phyloP scores from a whole-genome alignment of 2,797 vertebrate species.

The Intellagama lesueurii region DNA sequence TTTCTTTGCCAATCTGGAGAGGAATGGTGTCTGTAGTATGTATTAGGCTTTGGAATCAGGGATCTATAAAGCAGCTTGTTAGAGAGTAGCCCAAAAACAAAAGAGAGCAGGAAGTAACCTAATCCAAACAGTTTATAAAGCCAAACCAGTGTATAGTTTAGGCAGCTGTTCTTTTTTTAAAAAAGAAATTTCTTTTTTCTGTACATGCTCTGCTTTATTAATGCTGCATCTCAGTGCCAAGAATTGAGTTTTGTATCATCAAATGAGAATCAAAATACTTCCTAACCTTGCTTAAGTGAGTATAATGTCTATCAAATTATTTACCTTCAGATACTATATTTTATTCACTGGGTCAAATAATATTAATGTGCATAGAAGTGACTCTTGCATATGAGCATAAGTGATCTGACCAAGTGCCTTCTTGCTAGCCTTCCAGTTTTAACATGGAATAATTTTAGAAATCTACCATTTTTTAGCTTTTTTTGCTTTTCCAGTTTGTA shows the following conservation, averaged over 20 bases:
- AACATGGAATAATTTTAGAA: not conserved
- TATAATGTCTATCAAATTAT: not conserved
- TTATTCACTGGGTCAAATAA: not conserved
- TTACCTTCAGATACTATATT: not conserved
- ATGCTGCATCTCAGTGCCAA: not conserved
- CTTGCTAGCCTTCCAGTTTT: not conserved
- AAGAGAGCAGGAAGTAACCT: not conserved
- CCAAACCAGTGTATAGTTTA: not conserved
- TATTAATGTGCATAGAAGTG: not conserved
- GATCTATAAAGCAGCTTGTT: constrained; percentile 10
- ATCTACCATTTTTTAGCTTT: not conserved
- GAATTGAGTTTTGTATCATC: not conserved
- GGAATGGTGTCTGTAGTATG: not conserved
- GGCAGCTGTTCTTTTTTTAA: not conserved
- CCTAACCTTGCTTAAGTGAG: not conserved
- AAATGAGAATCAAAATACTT: constrained; percentile 10
- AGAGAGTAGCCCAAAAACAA: not conserved
- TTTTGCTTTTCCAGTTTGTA: not conserved
- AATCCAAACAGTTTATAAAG: not conserved
- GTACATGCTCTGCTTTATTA: not conserved
- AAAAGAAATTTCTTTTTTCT: not conserved
- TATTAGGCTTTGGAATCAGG: constrained; percentile 38
- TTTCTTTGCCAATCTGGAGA: not conserved
- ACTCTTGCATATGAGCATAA: not conserved
- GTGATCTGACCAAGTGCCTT: not conserved